Evolutionary conservation across 2,888 invertebrate species (phyloP), one percentile per base, ranked within the genome.

Genomic region (Allacma fusca): DNA sequence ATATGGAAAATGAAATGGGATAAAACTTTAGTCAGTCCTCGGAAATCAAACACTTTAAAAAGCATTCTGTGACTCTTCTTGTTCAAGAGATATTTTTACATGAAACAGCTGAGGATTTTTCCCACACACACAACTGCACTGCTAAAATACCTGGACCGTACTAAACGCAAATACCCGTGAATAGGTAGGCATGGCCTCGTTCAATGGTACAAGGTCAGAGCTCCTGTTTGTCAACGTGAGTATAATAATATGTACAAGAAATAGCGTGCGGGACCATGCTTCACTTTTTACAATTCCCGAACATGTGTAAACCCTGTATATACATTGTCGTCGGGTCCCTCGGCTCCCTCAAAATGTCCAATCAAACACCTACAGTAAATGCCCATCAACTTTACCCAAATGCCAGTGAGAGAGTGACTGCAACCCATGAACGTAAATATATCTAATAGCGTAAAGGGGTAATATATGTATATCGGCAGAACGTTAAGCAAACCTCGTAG

Each of bases 121-220:
- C 50, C 50, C 50, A 50, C 50, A 50, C 50, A n/a, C 16, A 50
- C 50, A 12, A 50, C 50, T 50, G 50, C 50, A 50, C 50, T 50
- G 9, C 1, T 16, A 50, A 50, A 50, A 50, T 50, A 50, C 50
- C 50, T 50, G 50, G n/a, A 19, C 50, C 50, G 50, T 50, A 13
- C 50, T 50, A 50, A 50, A 50, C 50, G 50, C 16, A 50, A 50
- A 50, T 50, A 50, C 50, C 50, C 50, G 50, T 50, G 50, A 34
- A 34, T 34, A 34, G 50, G 19, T 50, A 50, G 50, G n/a, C 16
- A 50, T 50, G 50, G 5, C n/a, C n/a, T 50, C 50, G n/a, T 50
- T 50, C n/a, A 50, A 19, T 50, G 5, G 50, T 34, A 34, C 50
- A 50, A 50, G 50, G 50, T 50, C 50, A 50, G 16, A 50, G 2